Conservation (phyloP, 2,797 vertebrate species). For the Miichthys miiuy region DNA sequence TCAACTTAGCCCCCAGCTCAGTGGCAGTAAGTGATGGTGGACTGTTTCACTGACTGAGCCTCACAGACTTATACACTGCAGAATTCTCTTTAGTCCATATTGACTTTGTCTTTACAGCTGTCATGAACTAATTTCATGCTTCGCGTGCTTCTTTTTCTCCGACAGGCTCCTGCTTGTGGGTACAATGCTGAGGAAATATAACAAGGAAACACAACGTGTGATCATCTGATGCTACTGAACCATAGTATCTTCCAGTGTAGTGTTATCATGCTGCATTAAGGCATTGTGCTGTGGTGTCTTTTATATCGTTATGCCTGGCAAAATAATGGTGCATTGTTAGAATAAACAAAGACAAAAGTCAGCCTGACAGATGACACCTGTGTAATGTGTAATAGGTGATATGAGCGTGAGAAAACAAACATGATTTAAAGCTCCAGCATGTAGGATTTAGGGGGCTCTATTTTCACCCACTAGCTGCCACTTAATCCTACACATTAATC, state of each 20-base stretch:
- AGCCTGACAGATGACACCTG: not conserved
- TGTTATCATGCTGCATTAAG: not conserved
- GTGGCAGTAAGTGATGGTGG: conserved; percentile 42
- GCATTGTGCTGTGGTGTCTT: not conserved
- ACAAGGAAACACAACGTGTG: conserved; percentile 33
- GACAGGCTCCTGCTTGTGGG: conserved; percentile 36
- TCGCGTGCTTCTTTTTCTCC: conserved; percentile 53
- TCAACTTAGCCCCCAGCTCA: conserved; percentile 20
- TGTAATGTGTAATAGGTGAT: not conserved
- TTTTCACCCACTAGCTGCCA: no score
- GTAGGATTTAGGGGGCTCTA: no score
- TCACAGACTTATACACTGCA: conserved; percentile 35
- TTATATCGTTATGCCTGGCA: not conserved
- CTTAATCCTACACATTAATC: no score
- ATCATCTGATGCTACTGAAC: conserved; percentile 23
- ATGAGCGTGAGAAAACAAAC: not conserved
- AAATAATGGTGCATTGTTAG: not conserved
- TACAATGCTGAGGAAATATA: conserved; percentile 47
- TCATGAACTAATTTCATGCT: conserved; percentile 79
- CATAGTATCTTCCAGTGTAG: not conserved
- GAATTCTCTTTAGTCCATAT: conserved; percentile 64
- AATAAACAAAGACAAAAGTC: not conserved
- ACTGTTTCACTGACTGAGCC: conserved; percentile 50
- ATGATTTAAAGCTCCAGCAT: no score
- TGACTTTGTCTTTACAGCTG: conserved; percentile 74